Base-by-base conservation (phyloP, 2,797 vertebrate genomes). In the Cyclopterus lumpus region DNA sequence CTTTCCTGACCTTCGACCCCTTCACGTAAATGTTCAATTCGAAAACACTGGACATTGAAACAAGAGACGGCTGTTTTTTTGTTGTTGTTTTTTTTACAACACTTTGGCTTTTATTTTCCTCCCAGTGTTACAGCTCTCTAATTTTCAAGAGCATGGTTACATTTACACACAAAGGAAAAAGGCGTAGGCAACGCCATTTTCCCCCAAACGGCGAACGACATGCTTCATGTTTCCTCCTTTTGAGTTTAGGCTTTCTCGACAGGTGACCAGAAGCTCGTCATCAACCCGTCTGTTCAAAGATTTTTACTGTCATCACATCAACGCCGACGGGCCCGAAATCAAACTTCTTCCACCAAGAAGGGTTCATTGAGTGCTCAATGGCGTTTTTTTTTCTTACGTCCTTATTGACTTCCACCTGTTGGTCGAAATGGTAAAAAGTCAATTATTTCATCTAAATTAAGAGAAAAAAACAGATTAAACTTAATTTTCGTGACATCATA, bases 311-410 rank as follows among this genome's bases (percentile, higher is more conserved):
- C 18, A 64, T 48, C n/a, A 7, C 8, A 20, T 62, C 3, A 26
- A 3, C 30, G 24, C 3, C 11, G 46, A 2, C 8, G 1, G 3
- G 0, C 5, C 12, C 0, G 4, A 70, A 70, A 0, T 0, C 0
- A 0, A 74, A 10, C 54, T 8, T 30, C 28, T 54, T 1, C 28
- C 28, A 24, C 66, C 60, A 73, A 2, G 0, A 0, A 20, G 65
- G 61, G 32, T 57, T 40, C 6, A 11, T 8, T 7, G 8, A 26
- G 1, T 6, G 0, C 30, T 44, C 8, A 16, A 28, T 10, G 4
- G 5, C n/a, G 15, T 53, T 77, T 32, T 6, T 30, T 6, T 6
- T 30, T 6, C 3, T 4, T 20, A 8, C 46, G 30, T 6, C 22
- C 6, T 1, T 0, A 4, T 38, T 58, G 2, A 76, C 28, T 6